Conservation (phyloP, 2,888 invertebrate species). For the Didymodactylos carnosus region DNA sequence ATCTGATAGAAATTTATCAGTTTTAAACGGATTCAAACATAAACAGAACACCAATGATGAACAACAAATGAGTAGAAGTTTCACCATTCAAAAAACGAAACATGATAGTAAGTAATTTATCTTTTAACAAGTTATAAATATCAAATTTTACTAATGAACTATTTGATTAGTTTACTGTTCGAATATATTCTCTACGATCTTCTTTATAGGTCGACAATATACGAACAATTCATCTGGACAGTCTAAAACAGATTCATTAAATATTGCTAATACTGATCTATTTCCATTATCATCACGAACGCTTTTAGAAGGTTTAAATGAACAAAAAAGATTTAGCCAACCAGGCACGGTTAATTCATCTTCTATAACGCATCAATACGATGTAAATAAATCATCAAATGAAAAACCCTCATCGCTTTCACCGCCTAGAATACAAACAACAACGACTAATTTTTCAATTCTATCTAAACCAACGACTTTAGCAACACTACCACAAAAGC, state of each 20-base stretch:
- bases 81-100: neutral
- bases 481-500: too few relatives aligned
- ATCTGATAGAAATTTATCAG: neutral
- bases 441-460: too few relatives aligned
- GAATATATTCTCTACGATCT: too few relatives aligned
- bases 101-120: neutral
- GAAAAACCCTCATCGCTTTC: too few relatives aligned
- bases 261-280: neutral
- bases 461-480: neutral
- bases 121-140: neutral
- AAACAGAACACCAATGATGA: too few relatives aligned
- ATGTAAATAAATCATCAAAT: too few relatives aligned
- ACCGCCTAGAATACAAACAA: too few relatives aligned
- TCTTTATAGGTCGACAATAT: neutral
- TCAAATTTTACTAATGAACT: neutral
- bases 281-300: neutral
- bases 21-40: neutral
- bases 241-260: neutral
- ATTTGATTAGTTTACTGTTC: too few relatives aligned
- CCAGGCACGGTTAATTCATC: too few relatives aligned
- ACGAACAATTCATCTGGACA: neutral
- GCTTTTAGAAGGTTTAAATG: neutral
- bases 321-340: too few relatives aligned
- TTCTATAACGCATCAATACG: too few relatives aligned
- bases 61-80: neutral